Conservation (phyloP, 2,113 vertebrate species). For the Hassar affinis region DNA sequence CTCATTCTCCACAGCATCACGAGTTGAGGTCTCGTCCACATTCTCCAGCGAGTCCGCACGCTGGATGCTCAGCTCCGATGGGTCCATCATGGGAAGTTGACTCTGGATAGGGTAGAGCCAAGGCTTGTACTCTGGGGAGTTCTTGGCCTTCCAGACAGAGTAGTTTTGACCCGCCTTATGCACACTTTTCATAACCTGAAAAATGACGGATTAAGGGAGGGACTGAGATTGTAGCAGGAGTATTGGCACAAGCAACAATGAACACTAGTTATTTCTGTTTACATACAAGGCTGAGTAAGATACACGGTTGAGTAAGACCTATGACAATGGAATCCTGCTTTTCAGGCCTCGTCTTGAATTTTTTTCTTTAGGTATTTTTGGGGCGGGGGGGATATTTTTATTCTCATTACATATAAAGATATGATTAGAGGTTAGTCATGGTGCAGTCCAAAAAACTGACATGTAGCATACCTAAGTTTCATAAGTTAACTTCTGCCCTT, state of each 20-base stretch:
- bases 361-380: not conserved
- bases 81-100: slow-evolving; percentile 68
- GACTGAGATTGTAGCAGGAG: slow-evolving; percentile 6
- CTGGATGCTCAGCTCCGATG: slow-evolving; percentile 73
- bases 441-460: not conserved
- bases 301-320: slow-evolving; percentile 5
- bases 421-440: not conserved
- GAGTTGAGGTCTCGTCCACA: slow-evolving; percentile 67
- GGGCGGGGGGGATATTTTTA: not conserved
- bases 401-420: not conserved
- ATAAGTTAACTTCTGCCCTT: not conserved
- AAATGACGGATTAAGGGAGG: slow-evolving; percentile 3
- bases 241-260: slow-evolving; percentile 11
- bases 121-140: slow-evolving; percentile 68
- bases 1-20: slow-evolving; percentile 63
- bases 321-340: slow-evolving; percentile 41
- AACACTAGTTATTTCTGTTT: slow-evolving; percentile 6
- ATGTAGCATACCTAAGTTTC: not conserved
- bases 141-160: slow-evolving; percentile 69
- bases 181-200: slow-evolving; percentile 73
- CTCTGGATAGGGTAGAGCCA: slow-evolving; percentile 77
- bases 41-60: slow-evolving; percentile 75
- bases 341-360: not conserved
- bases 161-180: slow-evolving; percentile 73
- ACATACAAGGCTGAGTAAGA: slow-evolving; percentile 4